These are phyloP conservation scores for Caenorhabditis uteleia DNA, from an alignment of 2,888 invertebrate genomes.

Conservation along the genomic window DNA sequence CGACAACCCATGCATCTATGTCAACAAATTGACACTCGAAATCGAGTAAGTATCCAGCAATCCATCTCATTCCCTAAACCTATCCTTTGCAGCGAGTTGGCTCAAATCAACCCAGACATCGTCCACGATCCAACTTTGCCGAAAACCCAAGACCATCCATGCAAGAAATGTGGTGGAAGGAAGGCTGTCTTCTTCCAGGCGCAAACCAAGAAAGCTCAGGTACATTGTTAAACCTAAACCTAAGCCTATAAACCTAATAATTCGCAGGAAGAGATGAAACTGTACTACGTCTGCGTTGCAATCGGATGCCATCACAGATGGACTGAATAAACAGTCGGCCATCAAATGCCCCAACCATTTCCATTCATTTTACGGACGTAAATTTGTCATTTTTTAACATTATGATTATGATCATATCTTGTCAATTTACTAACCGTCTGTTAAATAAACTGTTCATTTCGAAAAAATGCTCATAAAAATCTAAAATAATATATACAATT, in stretches of 20 bases:
- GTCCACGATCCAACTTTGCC: constrained; percentile 97
- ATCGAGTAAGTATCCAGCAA: constrained; percentile 80
- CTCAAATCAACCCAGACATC: constrained; percentile 96
- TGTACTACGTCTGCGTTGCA: constrained; percentile 73
- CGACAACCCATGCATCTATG: constrained; percentile 97
- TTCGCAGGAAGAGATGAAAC: constrained; percentile 73
- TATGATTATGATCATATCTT: too few species aligned
- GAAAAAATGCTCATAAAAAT: too few species aligned
- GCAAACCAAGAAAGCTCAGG: constrained; percentile 86
- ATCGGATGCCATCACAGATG: constrained; percentile 72
- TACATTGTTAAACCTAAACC: constrained; percentile 6
- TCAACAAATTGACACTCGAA: constrained; percentile 99
- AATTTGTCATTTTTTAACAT: too few species aligned
- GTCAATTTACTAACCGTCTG: too few species aligned
- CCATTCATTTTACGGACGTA: too few species aligned
- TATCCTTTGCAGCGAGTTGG: constrained; percentile 80
- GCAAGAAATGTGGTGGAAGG: constrained; percentile 90
- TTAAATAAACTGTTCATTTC: too few species aligned
- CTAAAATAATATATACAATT: too few species aligned
- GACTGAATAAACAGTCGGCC: constrained; percentile 72
- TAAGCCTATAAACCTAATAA: neutral
- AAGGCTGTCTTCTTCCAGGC: constrained; percentile 99
- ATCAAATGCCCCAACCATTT: too few species aligned
- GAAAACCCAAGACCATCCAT: constrained; percentile 95
- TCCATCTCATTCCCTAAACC: neutral